Evolutionary conservation across 64 coral and sea anemone genomes (phyloP).

Genomic region (Catalaphyllia jardinei): DNA sequence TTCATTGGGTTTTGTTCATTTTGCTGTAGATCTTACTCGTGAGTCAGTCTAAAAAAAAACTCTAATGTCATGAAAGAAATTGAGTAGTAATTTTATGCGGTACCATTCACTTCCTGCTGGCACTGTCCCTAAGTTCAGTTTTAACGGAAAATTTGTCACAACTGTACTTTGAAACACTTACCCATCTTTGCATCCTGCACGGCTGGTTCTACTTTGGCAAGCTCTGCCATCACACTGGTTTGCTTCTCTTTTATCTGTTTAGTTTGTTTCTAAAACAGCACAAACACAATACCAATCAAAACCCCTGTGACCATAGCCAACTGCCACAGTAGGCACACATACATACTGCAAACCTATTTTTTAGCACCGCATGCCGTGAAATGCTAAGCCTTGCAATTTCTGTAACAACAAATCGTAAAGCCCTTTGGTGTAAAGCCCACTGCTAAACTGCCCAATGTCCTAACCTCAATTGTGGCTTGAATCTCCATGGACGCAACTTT

Average conservation of each 20-base stretch:
- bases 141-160: too few relatives aligned
- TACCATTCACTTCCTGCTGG: too few relatives aligned
- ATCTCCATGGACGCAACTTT: slow-evolving; percentile 98
- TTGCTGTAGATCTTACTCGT: too few relatives aligned
- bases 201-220: slow-evolving; percentile 94
- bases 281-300: neutral
- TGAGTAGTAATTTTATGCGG: too few relatives aligned
- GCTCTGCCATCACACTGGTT: slow-evolving; percentile 83
- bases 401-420: neutral
- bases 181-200: slow-evolving; percentile 97
- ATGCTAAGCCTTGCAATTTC: neutral
- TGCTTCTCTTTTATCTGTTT: slow-evolving; percentile 95
- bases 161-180: slow-evolving; percentile 1
- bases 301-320: neutral
- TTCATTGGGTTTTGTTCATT: too few relatives aligned
- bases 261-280: slow-evolving; percentile 76
- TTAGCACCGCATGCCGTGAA: neutral
- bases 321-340: neutral
- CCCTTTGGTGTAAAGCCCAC: neutral
- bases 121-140: too few relatives aligned
- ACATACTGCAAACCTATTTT: neutral
- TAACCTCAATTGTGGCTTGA: slow-evolving; percentile 90
- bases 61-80: too few relatives aligned
- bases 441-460: neutral
- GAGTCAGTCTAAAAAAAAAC: too few relatives aligned